Conservation (phyloP, 2,113 vertebrate genomes). For the Atractosteus spatula region DNA sequence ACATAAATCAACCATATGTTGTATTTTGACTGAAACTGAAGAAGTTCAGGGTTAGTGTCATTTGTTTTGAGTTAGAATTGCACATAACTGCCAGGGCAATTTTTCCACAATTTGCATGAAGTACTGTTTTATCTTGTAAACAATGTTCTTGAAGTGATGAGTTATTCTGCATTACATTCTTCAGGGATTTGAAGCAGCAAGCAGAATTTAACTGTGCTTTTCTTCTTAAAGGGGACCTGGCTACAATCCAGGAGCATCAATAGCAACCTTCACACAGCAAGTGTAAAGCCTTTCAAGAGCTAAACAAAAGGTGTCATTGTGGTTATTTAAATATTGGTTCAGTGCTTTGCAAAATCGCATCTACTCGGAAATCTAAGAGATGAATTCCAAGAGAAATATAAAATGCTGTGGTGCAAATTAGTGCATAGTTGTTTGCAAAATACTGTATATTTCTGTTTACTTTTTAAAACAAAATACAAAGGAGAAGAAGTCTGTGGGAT, state of each 20-base stretch:
- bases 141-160: not conserved
- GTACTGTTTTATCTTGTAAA: slow-evolving; percentile 5
- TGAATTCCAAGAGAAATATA: no score
- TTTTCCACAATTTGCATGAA: slow-evolving; percentile 3
- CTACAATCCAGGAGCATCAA: not conserved
- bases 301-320: not conserved
- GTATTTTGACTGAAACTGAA: not conserved
- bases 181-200: slow-evolving; percentile 3
- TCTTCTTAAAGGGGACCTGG: not conserved
- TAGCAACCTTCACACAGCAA: not conserved
- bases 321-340: no score
- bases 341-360: no score
- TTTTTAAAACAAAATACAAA: no score
- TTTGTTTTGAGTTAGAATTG: not conserved
- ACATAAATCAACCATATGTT: not conserved
- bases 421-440: no score
- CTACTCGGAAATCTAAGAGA: no score
- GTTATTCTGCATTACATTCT: not conserved
- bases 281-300: not conserved
- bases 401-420: no score
- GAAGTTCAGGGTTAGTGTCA: not conserved
- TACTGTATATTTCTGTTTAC: no score
- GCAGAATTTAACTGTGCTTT: not conserved
- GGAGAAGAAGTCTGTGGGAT: no score
- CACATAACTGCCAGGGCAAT: not conserved